These are phyloP conservation scores for Athripsodes cinereus DNA, from an alignment of 2,888 invertebrate species.

Conservation along the genomic window DNA sequence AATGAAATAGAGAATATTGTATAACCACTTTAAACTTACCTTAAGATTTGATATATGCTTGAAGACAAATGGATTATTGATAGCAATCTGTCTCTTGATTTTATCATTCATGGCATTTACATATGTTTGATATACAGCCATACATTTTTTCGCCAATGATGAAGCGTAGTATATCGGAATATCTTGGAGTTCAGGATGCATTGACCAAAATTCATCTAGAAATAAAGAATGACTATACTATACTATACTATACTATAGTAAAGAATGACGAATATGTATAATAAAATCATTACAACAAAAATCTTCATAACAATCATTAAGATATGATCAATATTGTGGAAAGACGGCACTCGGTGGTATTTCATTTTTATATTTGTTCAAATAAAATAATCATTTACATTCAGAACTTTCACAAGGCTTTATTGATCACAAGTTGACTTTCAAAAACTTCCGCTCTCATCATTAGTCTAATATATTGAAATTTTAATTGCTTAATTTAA, in stretches of 20 bases:
- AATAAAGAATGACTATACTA: slow-evolving; percentile 10
- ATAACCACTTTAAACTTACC: no score
- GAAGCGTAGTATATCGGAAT: slow-evolving; percentile 99
- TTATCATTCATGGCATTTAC: slow-evolving; percentile 99
- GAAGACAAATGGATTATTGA: slow-evolving; percentile 98
- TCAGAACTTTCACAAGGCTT: no score
- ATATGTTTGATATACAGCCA: slow-evolving; percentile 99
- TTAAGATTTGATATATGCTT: slow-evolving; percentile 94
- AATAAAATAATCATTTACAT: no score
- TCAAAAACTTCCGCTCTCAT: no score
- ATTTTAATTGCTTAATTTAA: no score
- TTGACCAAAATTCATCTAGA: slow-evolving; percentile 94
- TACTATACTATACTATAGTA: neutral
- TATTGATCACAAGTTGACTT: no score
- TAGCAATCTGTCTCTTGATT: slow-evolving; percentile 92
- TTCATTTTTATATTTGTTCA: no score
- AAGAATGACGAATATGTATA: neutral
- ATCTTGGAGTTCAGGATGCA: slow-evolving; percentile 95
- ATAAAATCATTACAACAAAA: neutral
- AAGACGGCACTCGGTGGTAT: no score
- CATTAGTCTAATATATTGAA: neutral
- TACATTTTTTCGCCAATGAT: slow-evolving; percentile 98
- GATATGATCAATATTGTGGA: neutral
- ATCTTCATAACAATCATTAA: no score
- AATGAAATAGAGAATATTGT: no score